Percentiles rank a stretch among this genome's conserved stretches.
phyloP scores from a whole-genome alignment of 2,113 vertebrate species.

The Hyperopisus bebe region DNA sequence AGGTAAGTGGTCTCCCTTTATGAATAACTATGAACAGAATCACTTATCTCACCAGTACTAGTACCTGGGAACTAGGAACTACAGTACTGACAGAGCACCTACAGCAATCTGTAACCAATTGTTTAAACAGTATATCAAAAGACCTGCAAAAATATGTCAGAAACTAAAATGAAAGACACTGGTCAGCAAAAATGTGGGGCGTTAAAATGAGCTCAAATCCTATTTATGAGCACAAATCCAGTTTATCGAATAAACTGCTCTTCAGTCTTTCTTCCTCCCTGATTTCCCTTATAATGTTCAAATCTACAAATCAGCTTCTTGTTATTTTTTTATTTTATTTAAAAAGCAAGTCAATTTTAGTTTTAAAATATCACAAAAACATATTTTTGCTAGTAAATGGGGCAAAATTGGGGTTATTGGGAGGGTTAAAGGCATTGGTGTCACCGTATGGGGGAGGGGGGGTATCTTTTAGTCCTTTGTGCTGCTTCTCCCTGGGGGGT shows the following conservation, averaged over 20 bases:
- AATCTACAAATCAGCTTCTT: neutral
- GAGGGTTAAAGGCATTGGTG: slow-evolving; percentile 2
- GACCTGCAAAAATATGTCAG: neutral
- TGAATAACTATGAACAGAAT: neutral
- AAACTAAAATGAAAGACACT: neutral
- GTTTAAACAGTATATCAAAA: neutral
- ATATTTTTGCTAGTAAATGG: neutral
- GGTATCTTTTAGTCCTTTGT: slow-evolving; percentile 34
- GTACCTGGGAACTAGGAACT: neutral
- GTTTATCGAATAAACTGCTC: neutral
- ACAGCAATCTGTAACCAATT: neutral
- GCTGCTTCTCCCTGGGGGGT: slow-evolving; percentile 66
- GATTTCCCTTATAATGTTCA: neutral
- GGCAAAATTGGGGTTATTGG: slow-evolving; percentile 1
- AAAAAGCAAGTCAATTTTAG: neutral
- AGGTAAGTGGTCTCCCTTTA: neutral
- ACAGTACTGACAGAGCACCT: neutral
- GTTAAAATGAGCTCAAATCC: neutral
- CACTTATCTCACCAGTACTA: neutral
- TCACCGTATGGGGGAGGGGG: neutral
- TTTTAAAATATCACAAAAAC: neutral
- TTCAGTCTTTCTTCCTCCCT: neutral
- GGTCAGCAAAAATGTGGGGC: neutral
- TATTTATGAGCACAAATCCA: neutral
- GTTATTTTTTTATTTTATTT: neutral